These are phyloP conservation scores for Actinostola sp. DNA, from an alignment of 92 coral and sea anemone species.

Conservation along the genomic window DNA sequence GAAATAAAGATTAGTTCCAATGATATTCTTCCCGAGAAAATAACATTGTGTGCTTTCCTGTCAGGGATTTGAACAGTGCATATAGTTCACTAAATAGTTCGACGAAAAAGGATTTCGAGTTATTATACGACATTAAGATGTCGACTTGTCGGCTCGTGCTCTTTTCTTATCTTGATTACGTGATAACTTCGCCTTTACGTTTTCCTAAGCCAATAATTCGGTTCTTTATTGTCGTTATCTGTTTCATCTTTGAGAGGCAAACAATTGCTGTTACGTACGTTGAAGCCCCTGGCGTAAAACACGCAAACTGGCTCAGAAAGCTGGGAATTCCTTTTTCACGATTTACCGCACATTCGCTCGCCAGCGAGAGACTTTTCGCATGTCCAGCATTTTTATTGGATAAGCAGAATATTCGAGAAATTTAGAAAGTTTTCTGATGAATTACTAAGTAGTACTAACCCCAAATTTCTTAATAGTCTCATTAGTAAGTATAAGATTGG, in stretches of 20 bases:
- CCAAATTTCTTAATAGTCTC: slow-evolving; percentile 20
- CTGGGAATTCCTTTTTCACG: no score
- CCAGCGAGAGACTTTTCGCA: background rate
- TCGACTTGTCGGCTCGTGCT: slow-evolving; percentile 42
- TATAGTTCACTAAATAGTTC: background rate
- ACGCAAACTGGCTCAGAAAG: no score
- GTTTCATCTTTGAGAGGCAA: slow-evolving; percentile 33
- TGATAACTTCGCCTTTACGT: slow-evolving; percentile 24
- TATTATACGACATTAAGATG: background rate
- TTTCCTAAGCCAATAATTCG: slow-evolving; percentile 33
- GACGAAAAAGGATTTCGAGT: background rate
- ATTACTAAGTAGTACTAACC: slow-evolving; percentile 6
- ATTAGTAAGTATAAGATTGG: slow-evolving; percentile 31
- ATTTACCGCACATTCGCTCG: no score
- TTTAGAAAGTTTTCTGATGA: background rate
- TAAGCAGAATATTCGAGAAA: background rate
- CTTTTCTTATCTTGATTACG: slow-evolving; percentile 28
- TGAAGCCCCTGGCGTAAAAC: slow-evolving; percentile 31
- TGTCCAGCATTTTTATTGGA: background rate
- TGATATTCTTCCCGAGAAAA: no score
- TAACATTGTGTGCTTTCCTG: no score
- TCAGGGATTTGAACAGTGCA: background rate
- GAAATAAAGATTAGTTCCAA: no score
- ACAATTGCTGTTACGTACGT: slow-evolving; percentile 35
- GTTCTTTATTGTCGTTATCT: slow-evolving; percentile 31